These are phyloP conservation scores for Spilarctia lutea DNA, from an alignment of 2,888 invertebrate species.

Conservation along the genomic window DNA sequence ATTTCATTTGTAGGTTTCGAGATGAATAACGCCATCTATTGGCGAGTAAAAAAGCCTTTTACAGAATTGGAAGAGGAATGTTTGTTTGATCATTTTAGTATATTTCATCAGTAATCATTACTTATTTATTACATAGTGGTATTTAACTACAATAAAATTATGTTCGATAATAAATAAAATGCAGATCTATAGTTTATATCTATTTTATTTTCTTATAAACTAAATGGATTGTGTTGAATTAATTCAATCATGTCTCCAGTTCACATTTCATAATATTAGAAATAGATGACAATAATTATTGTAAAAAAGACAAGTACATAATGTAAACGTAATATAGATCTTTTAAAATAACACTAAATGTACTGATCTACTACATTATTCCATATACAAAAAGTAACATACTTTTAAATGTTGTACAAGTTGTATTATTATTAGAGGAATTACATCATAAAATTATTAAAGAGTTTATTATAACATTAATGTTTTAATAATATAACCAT, in stretches of 20 bases:
- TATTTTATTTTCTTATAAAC: constrained; percentile 29
- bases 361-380: constrained; percentile 29
- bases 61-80: no score
- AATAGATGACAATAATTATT: constrained; percentile 12
- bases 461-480: constrained; percentile 28
- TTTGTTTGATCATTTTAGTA: no score
- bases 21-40: constrained; percentile 61
- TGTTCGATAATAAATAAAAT: constrained; percentile 4
- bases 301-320: constrained; percentile 32
- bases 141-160: not conserved
- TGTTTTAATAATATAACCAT: constrained; percentile 23
- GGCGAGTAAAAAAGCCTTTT: constrained; percentile 53
- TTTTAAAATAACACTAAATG: constrained; percentile 19
- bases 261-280: constrained; percentile 28
- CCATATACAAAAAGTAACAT: constrained; percentile 17
- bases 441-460: constrained; percentile 30
- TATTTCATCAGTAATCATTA: no score
- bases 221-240: constrained; percentile 29
- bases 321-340: constrained; percentile 19
- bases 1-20: not conserved
- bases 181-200: constrained; percentile 13
- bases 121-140: not conserved
- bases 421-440: constrained; percentile 34
- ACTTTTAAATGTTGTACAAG: constrained; percentile 23
- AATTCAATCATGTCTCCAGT: constrained; percentile 24